Base-by-base conservation (phyloP, 2,113 vertebrate genomes). In the Lophochroa leadbeateri region DNA sequence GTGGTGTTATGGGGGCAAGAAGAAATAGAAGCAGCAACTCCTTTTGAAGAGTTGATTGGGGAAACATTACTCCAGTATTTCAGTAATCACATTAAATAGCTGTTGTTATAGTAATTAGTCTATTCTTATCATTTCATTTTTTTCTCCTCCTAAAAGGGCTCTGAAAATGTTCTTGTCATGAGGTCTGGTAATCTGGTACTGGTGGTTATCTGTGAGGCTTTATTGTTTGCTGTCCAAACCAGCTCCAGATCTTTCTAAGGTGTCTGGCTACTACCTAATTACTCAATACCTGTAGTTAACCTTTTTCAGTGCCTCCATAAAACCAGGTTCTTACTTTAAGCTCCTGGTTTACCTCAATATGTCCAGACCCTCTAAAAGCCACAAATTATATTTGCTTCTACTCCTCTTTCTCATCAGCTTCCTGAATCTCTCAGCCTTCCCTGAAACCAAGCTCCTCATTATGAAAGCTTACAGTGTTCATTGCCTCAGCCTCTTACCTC, bases 401-500 rank as follows among this genome's bases (percentile, higher is more conserved):
- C 55, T 52, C 7, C 21, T 46, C 86, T 88, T 83, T 24, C 69
- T 77, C 9, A 18, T 58, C 46, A 82, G 37, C n/a, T 27, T 92
- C 11, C 55, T 44, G 78, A 68, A 75, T 74, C 55, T 63, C 64
- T 83, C 85, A 88, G 50, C 60, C 53, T 71, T 81, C 60, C 50
- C 55, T 75, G 70, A 87, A 94, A 61, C 17, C 33, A 0, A 49
- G 7, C 53, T 94, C 53, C 58, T 85, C 69, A 52, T 92, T 91
- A 65, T 68, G 65, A 89, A 79, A 6, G 89, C 86, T 90, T 81
- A 46, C 55, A 12, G 10, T n/a, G 57, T 85, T 93, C 9, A 4
- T 49, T 91, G 78, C 89, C 52, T 71, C 92, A 92, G 82, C 77
- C 88, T 86, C 80, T 93, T 91, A 79, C 77, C 69, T 81, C 86